Evolutionary conservation across 2,797 vertebrate genomes (phyloP), one percentile per base, ranked within the genome.

Genomic region (Heteromormyrus szaboi): DNA sequence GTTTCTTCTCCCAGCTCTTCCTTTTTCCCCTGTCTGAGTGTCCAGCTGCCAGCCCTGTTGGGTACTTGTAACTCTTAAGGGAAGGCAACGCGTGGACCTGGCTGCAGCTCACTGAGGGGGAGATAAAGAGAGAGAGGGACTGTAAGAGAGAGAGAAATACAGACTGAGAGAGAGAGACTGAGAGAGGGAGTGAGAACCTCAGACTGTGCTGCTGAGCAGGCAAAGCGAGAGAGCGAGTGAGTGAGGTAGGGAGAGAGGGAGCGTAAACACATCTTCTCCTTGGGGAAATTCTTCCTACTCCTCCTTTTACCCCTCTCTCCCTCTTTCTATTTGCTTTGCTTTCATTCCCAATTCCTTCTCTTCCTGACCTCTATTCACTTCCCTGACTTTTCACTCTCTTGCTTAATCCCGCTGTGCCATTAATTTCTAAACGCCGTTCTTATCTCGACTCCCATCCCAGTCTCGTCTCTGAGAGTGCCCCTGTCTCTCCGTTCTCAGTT

Each of bases 241-340:
- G 68, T 41, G 68, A 76, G 68, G 29, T 29, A 83, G 44, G 2
- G 19, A 48, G 90, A 81, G 76, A 83, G 44, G 8, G 41, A 83
- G 90, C 83, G 54, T 84, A 85, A 85, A 92, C 91, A 88, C 89
- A 68, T 68, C 25, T 88, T 88, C 88, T 92, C 90, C 91, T 85
- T 33, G 86, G 92, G 92, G 92, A 93, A 92, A 91, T 86, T 91
- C 89, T 83, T 53, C 19, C 87, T 89, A 88, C 41, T 3, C 83
- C 9, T 88, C 86, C 90, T 41, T 84, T 33, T 46, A 54, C 33
- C 89, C 8, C 85, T 56, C 62, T 50, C 29, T 83, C 25, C 54
- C 46, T 87, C 37, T 12, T 56, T 4, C n/a, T 12, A 53, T 54
- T 83, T 84, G 19, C 62, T 87, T 87, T 46, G 22, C 84, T 86